Evolutionary conservation across 2,888 invertebrate genomes (phyloP), one percentile per base, ranked within the genome.

Genomic region (Zootermopsis nevadensis): DNA sequence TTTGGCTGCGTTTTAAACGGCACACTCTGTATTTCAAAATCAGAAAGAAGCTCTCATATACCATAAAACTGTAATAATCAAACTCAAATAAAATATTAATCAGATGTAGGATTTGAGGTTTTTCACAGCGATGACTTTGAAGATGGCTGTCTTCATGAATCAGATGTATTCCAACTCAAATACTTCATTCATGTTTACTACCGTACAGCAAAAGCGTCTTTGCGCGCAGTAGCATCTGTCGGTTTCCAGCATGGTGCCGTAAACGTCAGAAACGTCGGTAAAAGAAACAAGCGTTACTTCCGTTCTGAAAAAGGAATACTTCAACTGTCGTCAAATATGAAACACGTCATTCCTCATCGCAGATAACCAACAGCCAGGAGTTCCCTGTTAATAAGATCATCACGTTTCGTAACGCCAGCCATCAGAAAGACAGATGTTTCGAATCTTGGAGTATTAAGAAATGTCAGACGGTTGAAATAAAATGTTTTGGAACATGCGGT

Each of bases 391-490:
- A 48, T 48, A 60, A 27, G 60, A 60, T 27, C 27, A 60, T 60
- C n/a, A 60, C 6, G 60, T 60, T 60, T 60, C 60, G 60, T 60
- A 60, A 60, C 1, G 60, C 27, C 10, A 60, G 6, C n/a, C 60
- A 60, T 60, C n/a, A 60, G 4, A 60, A 60, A n/a, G 60, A 60
- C 60, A 60, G 60, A 60, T 60, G 60, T n/a, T 60, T 60, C 60
- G 27, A 60, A 60, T 60, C 60, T 27, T 27, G 60, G 60, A 60
- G n/a, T 60, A 60, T 60, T 60, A 60, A 60, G 60, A 60, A 60
- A 27, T 60, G 60, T 60, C 60, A 60, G 60, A 10, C 60, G 27
- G 60, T 60, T 60, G 60, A 60, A 60, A 27, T 60, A 27, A 27
- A 60, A 60, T 60, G 60, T 48, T 48, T 48, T 15, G 0, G 48